Evolutionary conservation across 2,797 vertebrate species (phyloP).

Genomic region (Cryptoprocta ferox): DNA sequence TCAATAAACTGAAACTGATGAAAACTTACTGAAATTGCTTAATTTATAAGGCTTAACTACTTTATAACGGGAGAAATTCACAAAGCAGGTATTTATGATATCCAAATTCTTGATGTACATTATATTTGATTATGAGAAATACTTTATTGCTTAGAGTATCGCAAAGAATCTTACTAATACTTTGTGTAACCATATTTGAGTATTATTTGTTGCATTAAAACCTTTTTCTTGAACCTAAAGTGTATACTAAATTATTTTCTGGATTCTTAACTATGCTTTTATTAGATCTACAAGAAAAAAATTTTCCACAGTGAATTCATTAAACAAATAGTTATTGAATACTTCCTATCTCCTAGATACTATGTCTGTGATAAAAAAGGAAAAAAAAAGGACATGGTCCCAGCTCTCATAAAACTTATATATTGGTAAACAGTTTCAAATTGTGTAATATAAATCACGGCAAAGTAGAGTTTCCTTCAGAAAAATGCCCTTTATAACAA

Average conservation of each 20-base stretch:
- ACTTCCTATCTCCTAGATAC: neutral
- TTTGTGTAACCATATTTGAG: neutral
- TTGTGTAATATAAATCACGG: neutral
- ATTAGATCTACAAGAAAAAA: neutral
- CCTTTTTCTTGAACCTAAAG: conserved; percentile 24
- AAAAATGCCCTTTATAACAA: conserved; percentile 48
- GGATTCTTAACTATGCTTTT: neutral
- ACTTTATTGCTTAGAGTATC: neutral
- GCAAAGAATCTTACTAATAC: neutral
- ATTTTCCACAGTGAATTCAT: neutral
- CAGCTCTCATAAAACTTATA: neutral
- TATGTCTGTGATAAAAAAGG: neutral
- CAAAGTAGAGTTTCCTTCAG: conserved; percentile 28
- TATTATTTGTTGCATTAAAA: conserved; percentile 27
- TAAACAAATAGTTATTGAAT: conserved; percentile 40
- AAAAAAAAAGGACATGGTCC: neutral
- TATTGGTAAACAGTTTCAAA: conserved; percentile 22
- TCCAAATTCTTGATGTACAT: neutral
- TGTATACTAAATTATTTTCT: neutral
- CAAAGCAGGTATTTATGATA: neutral
- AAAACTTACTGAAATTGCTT: neutral
- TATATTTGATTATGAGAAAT: conserved; percentile 48
- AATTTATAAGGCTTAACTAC: neutral
- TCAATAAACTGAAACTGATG: conserved; percentile 11
- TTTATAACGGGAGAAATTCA: conserved; percentile 12